Evolutionary conservation across 2,113 vertebrate species (phyloP).

Genomic region (Aptenodytes patagonicus): DNA sequence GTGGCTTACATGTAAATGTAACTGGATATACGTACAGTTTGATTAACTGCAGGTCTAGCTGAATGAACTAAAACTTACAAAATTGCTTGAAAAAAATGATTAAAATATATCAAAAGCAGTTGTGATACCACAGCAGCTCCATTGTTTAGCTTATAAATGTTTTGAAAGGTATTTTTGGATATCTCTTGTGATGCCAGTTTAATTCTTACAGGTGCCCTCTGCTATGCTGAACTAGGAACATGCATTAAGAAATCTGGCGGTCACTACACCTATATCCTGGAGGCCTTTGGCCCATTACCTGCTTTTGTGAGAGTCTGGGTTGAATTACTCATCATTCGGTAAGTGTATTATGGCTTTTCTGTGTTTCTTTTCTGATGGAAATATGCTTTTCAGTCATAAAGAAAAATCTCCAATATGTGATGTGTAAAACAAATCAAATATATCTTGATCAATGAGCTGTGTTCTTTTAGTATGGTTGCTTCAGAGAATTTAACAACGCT

Average conservation of each 20-base stretch:
- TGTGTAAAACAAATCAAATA: background rate
- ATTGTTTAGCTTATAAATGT: background rate
- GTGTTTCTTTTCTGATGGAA: background rate
- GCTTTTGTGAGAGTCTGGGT: constrained; percentile 93
- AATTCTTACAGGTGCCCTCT: constrained; percentile 84
- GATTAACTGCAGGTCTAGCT: background rate
- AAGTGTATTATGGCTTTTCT: constrained; percentile 13
- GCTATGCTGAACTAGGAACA: constrained; percentile 93
- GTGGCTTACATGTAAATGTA: background rate
- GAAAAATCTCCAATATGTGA: background rate
- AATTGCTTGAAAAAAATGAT: background rate
- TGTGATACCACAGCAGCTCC: background rate
- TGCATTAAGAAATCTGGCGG: constrained; percentile 95
- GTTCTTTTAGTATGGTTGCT: background rate
- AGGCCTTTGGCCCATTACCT: constrained; percentile 90
- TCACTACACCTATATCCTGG: constrained; percentile 94
- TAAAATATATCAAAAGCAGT: background rate
- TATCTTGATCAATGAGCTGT: background rate
- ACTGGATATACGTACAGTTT: background rate
- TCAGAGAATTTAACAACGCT: background rate
- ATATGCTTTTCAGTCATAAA: background rate
- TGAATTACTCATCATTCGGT: constrained; percentile 93
- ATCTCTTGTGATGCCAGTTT: background rate
- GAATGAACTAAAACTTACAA: background rate
- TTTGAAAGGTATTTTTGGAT: background rate